Evolutionary conservation across 1,140 invertebrate species (phyloP), one percentile per base, ranked within the genome.

Genomic region (Drosophila eugracilis): DNA sequence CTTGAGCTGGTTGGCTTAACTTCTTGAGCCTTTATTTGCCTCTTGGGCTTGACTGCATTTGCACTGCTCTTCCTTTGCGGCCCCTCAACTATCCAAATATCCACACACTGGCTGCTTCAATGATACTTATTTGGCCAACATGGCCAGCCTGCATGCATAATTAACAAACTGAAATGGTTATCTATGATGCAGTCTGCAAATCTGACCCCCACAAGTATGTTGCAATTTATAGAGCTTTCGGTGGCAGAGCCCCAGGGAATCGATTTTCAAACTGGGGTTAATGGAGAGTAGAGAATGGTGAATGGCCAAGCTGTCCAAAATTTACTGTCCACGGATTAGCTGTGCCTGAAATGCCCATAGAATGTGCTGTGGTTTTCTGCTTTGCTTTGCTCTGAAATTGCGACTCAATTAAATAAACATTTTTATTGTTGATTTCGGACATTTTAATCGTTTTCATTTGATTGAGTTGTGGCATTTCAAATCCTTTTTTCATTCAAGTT

Each of bases 21-120:
- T 72, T 72, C 45, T 52, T 60, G 48, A 73, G 70, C 39, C 55
- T 62, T 72, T 73, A 60, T 73, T 60, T 72, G 41, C 54, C 57
- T 28, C 54, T 54, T 67, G 28, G 14, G 62, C 50, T 55, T 42
- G 49, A 54, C 47, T 70, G 66, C 60, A 67, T 71, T 71, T 69
- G 41, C 65, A 37, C 30, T 30, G 42, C 55, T 21, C 55, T 37
- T 32, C 30, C 67, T 22, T 39, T 36, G 39, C 12, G n/a, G 12
- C 6, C 12, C 9, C 15, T 17, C 30, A 17, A 17, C 55, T 26
- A 12, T 24, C 26, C 19, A 48, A 60, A 14, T 21, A 12, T 62
- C 30, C 30, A 6, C 41, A 19, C 41, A 42, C 41, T 42, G 5
- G 41, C 21, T 24, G 7, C 19, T 32, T 53, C 19, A 34, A 19